These are phyloP conservation scores for Saccostrea cuccullata DNA, from an alignment of 1,140 invertebrate genomes.

Conservation along the genomic window DNA sequence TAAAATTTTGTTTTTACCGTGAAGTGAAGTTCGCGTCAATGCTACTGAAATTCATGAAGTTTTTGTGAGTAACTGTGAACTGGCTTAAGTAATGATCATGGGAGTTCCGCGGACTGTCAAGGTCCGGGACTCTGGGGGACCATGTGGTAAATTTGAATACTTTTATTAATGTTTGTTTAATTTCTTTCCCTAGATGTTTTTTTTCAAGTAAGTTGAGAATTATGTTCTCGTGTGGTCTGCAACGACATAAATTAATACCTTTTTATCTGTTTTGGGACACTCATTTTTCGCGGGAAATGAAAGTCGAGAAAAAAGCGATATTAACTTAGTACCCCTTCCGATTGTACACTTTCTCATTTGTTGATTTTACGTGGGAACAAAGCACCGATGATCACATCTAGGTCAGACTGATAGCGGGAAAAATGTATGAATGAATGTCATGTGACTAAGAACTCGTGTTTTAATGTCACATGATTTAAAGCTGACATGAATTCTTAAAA, in stretches of 20 bases:
- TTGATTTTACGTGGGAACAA: too few relatives aligned
- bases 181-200: neutral
- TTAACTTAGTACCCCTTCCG: neutral
- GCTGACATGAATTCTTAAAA: too few relatives aligned
- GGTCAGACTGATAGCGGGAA: too few relatives aligned
- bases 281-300: neutral
- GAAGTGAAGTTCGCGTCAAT: neutral
- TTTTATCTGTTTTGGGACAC: neutral
- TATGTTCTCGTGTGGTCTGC: neutral
- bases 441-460: too few relatives aligned
- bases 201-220: neutral
- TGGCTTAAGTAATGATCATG: neutral
- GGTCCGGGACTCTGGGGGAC: too few relatives aligned
- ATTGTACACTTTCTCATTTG: too few relatives aligned
- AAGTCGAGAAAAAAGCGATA: neutral
- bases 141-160: neutral
- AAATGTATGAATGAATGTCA: too few relatives aligned
- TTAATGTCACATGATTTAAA: too few relatives aligned
- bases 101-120: neutral
- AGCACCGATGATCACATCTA: too few relatives aligned
- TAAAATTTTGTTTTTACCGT: neutral
- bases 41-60: neutral
- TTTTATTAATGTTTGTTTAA: neutral
- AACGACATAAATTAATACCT: neutral
- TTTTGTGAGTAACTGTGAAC: neutral